Conservation (phyloP, 2,888 invertebrate species). For the Tiliacea citrago region DNA sequence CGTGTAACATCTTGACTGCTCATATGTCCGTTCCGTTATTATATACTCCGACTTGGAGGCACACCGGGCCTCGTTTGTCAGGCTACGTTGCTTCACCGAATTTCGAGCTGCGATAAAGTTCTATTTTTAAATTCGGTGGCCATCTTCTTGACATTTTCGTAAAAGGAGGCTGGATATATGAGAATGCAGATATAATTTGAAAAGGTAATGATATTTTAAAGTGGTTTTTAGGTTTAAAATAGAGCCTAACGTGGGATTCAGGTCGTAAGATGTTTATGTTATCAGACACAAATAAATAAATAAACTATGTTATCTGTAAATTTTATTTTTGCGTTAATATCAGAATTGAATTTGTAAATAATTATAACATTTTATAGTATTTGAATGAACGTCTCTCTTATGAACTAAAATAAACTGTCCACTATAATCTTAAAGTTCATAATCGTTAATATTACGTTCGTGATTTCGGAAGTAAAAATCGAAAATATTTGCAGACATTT, state of each 20-base stretch:
- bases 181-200: conserved; percentile 16
- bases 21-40: conserved; percentile 44
- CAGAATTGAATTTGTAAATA: too few relatives aligned
- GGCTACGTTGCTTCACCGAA: conserved; percentile 26
- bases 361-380: not conserved
- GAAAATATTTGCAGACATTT: not conserved
- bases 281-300: not conserved
- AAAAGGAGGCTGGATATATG: conserved; percentile 6
- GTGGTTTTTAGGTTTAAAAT: not conserved
- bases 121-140: conserved; percentile 40
- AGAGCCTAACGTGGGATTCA: not conserved
- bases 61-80: conserved; percentile 61
- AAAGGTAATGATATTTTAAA: conserved; percentile 1
- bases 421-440: not conserved
- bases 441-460: not conserved
- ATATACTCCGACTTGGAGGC: conserved; percentile 38
- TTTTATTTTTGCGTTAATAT: not conserved
- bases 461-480: not conserved
- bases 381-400: not conserved
- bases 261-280: not conserved
- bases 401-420: not conserved
- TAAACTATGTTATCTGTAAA: not conserved
- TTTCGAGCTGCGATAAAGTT: conserved; percentile 13
- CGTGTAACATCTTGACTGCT: conserved; percentile 43
- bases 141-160: conserved; percentile 32